Conservation (phyloP, 2,888 invertebrate species). For the Aromia moschata region DNA sequence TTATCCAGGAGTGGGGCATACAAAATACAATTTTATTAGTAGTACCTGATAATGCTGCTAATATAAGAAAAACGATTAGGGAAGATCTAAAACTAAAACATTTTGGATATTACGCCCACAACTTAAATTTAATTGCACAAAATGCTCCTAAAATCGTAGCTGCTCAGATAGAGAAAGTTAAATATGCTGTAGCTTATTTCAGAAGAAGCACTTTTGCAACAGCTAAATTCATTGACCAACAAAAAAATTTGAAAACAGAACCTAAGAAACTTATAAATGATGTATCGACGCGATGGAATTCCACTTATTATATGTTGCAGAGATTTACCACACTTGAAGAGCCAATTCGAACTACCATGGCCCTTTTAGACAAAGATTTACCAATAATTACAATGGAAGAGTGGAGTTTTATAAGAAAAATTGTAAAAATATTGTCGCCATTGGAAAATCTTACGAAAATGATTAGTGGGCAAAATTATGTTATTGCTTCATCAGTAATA, state of each 20-base stretch:
- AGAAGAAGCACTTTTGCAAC: constrained; percentile 38
- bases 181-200: constrained; percentile 41
- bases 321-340: constrained; percentile 37
- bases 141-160: constrained; percentile 27
- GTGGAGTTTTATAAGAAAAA: constrained; percentile 36
- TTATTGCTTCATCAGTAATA: constrained; percentile 34
- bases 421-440: constrained; percentile 37
- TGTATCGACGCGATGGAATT: constrained; percentile 40
- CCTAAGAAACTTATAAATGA: constrained; percentile 31
- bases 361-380: constrained; percentile 29
- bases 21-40: constrained; percentile 43
- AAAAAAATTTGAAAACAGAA: constrained; percentile 1
- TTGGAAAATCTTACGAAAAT: constrained; percentile 41
- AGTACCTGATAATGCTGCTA: constrained; percentile 47
- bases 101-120: constrained; percentile 44
- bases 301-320: constrained; percentile 42
- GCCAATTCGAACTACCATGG: constrained; percentile 37
- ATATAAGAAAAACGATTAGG: constrained; percentile 42
- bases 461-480: too few species aligned
- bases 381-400: constrained; percentile 36
- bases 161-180: constrained; percentile 33
- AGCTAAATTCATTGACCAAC: constrained; percentile 7
- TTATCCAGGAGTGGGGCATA: constrained; percentile 42
- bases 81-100: constrained; percentile 30
- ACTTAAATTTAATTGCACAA: constrained; percentile 41